Base-by-base conservation (phyloP, 2,888 invertebrate genomes). In the Gari tellinella region DNA sequence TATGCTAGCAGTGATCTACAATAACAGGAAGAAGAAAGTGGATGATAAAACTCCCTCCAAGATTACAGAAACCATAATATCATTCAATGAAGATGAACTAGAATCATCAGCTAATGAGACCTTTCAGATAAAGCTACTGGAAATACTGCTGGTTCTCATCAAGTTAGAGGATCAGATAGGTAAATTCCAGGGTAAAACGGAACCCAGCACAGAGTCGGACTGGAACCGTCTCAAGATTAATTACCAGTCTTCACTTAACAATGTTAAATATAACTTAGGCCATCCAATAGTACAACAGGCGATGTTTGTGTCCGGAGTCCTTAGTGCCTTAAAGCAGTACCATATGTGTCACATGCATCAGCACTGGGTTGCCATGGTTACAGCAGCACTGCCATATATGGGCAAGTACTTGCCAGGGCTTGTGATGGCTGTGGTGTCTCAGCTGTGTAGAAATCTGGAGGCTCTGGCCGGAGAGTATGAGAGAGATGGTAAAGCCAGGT, bases 311-410 rank as follows among this genome's bases (percentile, higher is more conserved):
- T 94, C 95, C 21, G 95, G 96, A 31, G 94, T 96, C 56, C 93
- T 96, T 82, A 95, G 95, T 86, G 96, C 96, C 4, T 92, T 97
- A 63, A 95, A 95, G 86, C 92, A 95, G 91, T 94, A 94, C 67
- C 94, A 95, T 72, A 93, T 95, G 92, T 94, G 95, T 52, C 95
- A 95, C 86, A 91, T 96, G 78, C 97, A 97, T 90, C 95, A 95
- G 77, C 95, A 96, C 86, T 97, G 97, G 96, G 94, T 96, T 38
- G 94, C 95, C 73, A 93, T 97, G 91, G 94, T 97, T 10, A 95
- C 96, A 0, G 95, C 95, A 25, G 95, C 96, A 61, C 92, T 97
- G 43, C 97, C 96, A 12, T 96, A 95, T 90, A 95, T 96, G 90
- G 91, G 95, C 45, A 94, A 95, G 49, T 95, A 96, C 12, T 92